Base-by-base conservation (phyloP, 2,113 vertebrate genomes). In the Seriola quinqueradiata region DNA sequence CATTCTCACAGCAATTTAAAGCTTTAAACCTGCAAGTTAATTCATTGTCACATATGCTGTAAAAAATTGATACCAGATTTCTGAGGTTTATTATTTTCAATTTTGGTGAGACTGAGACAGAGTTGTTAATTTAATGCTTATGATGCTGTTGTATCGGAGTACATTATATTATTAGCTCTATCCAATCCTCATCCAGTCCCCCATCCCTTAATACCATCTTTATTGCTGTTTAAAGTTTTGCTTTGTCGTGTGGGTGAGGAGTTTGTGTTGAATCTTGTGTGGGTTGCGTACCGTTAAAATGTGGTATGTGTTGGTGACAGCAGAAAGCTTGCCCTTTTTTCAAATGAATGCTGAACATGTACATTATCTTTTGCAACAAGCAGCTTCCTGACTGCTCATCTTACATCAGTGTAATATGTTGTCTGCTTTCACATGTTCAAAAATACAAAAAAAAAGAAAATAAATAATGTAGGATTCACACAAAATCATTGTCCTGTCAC, bases 231-330 rank as follows among this genome's bases (percentile, higher is more conserved):
- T 28, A n/a, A 34, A 28, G 46, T 68, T 28, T 55, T 6, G 65
- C 64, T 23, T 54, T 4, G 58, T 8, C 4, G 17, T 77, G 60
- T 74, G 54, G 75, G 52, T 68, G 75, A 58, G 52, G 38, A 12
- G 59, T 44, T 21, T 38, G 44, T 77, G 69, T 40, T 70, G 55
- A 44, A 11, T 77, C 28, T 3, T 42, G 69, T 46, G 73, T 78
- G 79, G 79, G 79, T 72, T 59, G 71, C 28, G 16, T 46, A 4
- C 16, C 2, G 5, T 48, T 57, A 42, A 60, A 38, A 44, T 66
- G 28, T 64, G 75, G 19, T 38, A 8, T 28, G 50, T 66, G 58
- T 73, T 63, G 13, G 52, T 59, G 54, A 38, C 13, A 40, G 48
- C 3, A 17, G 32, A 71, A 63, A 42, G 48, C 34, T 70, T 25